Base-by-base conservation (phyloP, 2,113 vertebrate genomes). In the Callorhinus ursinus region DNA sequence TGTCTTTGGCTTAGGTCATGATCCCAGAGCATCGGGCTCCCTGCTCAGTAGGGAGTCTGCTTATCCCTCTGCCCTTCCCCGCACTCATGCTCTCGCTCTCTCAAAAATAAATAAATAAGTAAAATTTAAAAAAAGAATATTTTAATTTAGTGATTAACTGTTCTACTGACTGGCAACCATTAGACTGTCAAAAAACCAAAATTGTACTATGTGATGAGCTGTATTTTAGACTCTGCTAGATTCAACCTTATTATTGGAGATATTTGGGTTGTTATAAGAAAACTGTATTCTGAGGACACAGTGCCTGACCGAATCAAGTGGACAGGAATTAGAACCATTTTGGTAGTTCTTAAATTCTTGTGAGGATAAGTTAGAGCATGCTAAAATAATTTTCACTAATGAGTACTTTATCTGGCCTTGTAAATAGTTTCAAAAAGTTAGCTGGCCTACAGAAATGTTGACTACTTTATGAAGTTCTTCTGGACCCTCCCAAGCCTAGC, bases 341-440 rank as follows among this genome's bases (percentile, higher is more conserved):
- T 46, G n/a, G 49, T 59, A 67, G 46, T 16, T 96, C 74, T 91
- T 59, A 65, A 61, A 76, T 88, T 85, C 76, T 85, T 82, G 22
- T 63, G 46, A 79, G 87, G 59, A 61, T 95, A 82, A 69, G 36
- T 83, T 22, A 88, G 87, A 61, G 31, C 63, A 72, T 89, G 83
- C 28, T 65, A 89, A 90, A 92, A 61, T 86, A n/a, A 42, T 91
- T 90, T 88, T 88, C 61, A 39, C 61, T 93, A 57, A 71, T 59
- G 46, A 92, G 76, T 36, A 5, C 71, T 67, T 65, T 81, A 42
- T 90, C 39, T 81, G 3, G 4, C 26, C 33, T 94, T 77, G 61
- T 92, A 89, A 91, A 53, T 74, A 49, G 11, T 93, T 92, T 90
- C 21, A 53, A 74, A 72, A 88, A 86, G n/a, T 91, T 22, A 61